These are phyloP conservation scores for Aphelenchoides avenae DNA, from an alignment of 1,140 invertebrate genomes.

Conservation along the genomic window DNA sequence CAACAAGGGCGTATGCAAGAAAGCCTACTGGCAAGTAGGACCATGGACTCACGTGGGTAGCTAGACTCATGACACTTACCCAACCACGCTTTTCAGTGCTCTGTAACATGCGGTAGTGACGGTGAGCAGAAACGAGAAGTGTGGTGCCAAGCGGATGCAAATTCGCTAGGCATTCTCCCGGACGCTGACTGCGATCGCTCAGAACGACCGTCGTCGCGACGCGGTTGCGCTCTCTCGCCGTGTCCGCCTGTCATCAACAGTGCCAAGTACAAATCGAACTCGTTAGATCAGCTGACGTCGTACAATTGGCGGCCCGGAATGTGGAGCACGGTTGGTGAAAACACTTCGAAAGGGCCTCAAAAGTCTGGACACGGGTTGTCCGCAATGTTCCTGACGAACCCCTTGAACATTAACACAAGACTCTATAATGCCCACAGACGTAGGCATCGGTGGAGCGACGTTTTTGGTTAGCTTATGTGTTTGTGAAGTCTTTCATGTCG, in stretches of 20 bases:
- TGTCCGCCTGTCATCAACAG: conserved; percentile 1
- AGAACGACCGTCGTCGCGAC: conserved; percentile 24
- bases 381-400: too few species aligned
- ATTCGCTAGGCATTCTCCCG: conserved; percentile 23
- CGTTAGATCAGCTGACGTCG: conserved; percentile 5
- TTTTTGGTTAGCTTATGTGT: background rate
- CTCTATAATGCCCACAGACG: conserved; percentile 5
- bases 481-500: background rate
- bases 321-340: conserved; percentile 34
- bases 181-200: conserved; percentile 39
- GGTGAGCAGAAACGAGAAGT: conserved; percentile 46
- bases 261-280: conserved; percentile 4
- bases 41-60: conserved; percentile 48
- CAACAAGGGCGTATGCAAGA: conserved; percentile 43
- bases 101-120: conserved; percentile 47
- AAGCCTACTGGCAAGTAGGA: conserved; percentile 44
- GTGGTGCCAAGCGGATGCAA: conserved; percentile 52
- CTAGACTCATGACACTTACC: background rate
- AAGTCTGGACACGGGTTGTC: background rate
- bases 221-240: conserved; percentile 23
- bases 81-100: conserved; percentile 45
- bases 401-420: conserved; percentile 4
- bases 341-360: conserved; percentile 6
- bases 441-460: background rate
- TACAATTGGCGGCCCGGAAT: conserved; percentile 27